A percentile compares a stretch with the other conserved stretches of the same genome.
Evolutionary conservation across 2,888 invertebrate genomes (phyloP).

Genomic region (Perizoma flavofasciatum): DNA sequence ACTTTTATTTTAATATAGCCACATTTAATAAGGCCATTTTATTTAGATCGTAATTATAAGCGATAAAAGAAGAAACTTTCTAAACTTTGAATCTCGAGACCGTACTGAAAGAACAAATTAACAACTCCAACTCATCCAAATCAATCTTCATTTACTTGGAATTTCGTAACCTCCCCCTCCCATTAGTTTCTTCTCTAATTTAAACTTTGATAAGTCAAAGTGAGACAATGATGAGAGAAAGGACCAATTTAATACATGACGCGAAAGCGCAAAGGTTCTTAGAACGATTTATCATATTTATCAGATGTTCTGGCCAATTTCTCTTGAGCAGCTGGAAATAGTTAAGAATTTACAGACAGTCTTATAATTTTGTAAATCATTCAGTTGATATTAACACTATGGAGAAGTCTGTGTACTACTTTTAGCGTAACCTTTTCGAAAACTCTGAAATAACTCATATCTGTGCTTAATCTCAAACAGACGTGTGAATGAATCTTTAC

Average conservation of each 20-base stretch:
- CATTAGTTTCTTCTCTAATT: conserved; percentile 32
- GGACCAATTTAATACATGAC: conserved; percentile 50
- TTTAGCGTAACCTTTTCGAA: too few species aligned
- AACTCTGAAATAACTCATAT: too few species aligned
- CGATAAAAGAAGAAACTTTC: too few species aligned
- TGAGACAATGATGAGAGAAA: conserved; percentile 57
- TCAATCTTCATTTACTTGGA: conserved; percentile 32
- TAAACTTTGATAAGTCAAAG: conserved; percentile 38
- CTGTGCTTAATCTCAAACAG: too few species aligned
- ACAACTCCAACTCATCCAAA: conserved; percentile 8
- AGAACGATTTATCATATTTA: conserved; percentile 65
- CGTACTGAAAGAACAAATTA: conserved; percentile 6
- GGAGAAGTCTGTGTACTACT: too few species aligned
- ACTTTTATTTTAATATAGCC: too few species aligned
- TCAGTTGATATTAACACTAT: too few species aligned
- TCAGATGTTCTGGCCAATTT: conserved; percentile 54
- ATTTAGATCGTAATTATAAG: too few species aligned
- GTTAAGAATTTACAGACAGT: conserved; percentile 6
- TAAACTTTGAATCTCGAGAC: neutral
- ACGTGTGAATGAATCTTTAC: too few species aligned
- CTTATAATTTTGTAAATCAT: neutral
- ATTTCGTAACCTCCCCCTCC: conserved; percentile 13
- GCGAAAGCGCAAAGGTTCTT: conserved; percentile 53
- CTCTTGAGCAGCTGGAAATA: conserved; percentile 52
- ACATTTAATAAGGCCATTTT: too few species aligned